Evolutionary conservation across 2,797 vertebrate species (phyloP).

Genomic region (Hypotaenidia okinawae): DNA sequence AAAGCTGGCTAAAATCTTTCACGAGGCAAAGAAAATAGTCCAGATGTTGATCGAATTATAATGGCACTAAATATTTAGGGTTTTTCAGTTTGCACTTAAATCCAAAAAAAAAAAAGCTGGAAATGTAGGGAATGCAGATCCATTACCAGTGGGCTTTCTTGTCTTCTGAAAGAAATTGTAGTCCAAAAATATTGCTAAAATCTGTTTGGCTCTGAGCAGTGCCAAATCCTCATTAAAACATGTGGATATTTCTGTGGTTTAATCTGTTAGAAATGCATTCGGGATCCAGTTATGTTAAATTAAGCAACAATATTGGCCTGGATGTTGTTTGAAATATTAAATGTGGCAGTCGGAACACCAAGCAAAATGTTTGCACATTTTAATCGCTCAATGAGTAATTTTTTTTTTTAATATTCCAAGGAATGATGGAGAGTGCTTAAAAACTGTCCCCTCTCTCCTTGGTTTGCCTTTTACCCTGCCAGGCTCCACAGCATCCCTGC

Average conservation of each 20-base stretch:
- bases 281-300: slow-evolving; percentile 58
- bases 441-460: not conserved
- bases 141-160: not conserved
- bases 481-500: not conserved
- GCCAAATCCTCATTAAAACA: slow-evolving; percentile 70
- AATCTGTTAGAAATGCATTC: slow-evolving; percentile 54
- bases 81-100: slow-evolving; percentile 8
- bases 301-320: slow-evolving; percentile 62
- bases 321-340: slow-evolving; percentile 53
- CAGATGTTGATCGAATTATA: slow-evolving; percentile 42
- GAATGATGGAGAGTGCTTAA: not conserved
- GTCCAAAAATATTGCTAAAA: slow-evolving; percentile 56
- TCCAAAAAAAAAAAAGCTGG: not conserved
- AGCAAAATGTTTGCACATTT: slow-evolving; percentile 50
- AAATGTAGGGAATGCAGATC: not conserved
- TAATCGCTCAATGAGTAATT: not conserved
- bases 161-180: not conserved
- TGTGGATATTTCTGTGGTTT: slow-evolving; percentile 67
- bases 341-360: slow-evolving; percentile 58
- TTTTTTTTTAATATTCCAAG: not conserved
- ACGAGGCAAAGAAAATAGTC: slow-evolving; percentile 14
- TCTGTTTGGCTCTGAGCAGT: slow-evolving; percentile 19
- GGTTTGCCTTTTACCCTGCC: not conserved
- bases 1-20: slow-evolving; percentile 29
- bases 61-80: not conserved